Evolutionary conservation across 1,140 invertebrate species (phyloP), one percentile per base, ranked within the genome.

Genomic region (Zaprionus ghesquierei): DNA sequence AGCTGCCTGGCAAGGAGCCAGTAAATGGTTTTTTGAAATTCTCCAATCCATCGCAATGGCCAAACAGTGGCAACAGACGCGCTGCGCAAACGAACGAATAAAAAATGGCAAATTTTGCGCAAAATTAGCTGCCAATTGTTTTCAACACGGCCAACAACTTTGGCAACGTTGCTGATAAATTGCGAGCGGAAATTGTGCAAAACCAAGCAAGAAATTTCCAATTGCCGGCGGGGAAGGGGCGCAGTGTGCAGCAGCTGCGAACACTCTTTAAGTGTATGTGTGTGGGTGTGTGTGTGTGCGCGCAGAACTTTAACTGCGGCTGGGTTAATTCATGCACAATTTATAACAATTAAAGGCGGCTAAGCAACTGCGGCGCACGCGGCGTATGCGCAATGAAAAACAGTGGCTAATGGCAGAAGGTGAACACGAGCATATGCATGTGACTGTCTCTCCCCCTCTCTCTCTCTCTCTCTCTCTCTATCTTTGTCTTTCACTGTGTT

Each of bases 101-200:
- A 87, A 82, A 87, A 86, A 81, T 82, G 54, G 68, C 72, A 64
- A 81, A 86, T 86, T 87, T 86, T 87, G 75, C 86, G 84, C 75
- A 86, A 86, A 86, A 86, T 86, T 86, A 86, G 82, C 82, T 86
- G 82, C 82, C 82, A 86, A 86, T 86, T 86, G 82, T 86, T 86
- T 87, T 86, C 71, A 69, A 73, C 68, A 80, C 75, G 62, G 61
- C 59, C 71, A 71, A 82, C 81, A 85, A 87, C 66, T 78, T 85
- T 64, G 69, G 60, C 49, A 54, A 41, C 22, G 15, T 49, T 41
- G 33, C 75, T 87, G 82, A 86, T 86, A 87, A 86, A 87, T 86
- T 76, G 79, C 53, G 55, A 75, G 73, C 75, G 82, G 82, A 86
- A 87, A 86, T 86, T 81, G 82, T 86, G 82, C 61, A 56, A 82